A percentile compares a stretch with the other conserved stretches of the same genome.
These are phyloP conservation scores for Epiblema foenella DNA, from an alignment of 2,888 invertebrate genomes.

Conservation along the genomic window DNA sequence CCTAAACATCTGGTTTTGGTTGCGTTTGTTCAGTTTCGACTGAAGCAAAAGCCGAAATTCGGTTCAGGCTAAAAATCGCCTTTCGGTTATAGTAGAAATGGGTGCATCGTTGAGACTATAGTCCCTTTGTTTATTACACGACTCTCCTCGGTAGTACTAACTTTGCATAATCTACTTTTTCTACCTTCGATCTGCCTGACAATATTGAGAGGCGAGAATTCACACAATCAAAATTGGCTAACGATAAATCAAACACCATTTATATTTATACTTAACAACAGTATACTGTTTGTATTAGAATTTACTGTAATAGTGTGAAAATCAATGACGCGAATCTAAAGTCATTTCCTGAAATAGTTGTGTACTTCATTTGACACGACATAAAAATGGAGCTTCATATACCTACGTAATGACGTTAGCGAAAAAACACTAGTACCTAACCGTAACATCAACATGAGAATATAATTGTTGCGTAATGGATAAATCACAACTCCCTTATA, in stretches of 20 bases:
- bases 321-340: slow-evolving; percentile 16
- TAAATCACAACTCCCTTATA: slow-evolving; percentile 28
- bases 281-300: slow-evolving; percentile 3
- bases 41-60: too few relatives aligned
- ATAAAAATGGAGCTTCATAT: neutral
- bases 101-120: too few relatives aligned
- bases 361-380: neutral
- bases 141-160: too few relatives aligned
- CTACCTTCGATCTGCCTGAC: neutral
- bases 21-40: too few relatives aligned
- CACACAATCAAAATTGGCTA: neutral
- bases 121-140: too few relatives aligned
- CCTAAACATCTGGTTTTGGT: too few relatives aligned
- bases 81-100: too few relatives aligned
- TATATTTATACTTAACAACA: neutral
- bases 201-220: neutral
- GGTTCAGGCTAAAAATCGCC: too few relatives aligned
- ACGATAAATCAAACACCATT: slow-evolving; percentile 7
- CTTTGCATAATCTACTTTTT: too few relatives aligned
- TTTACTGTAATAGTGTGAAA: slow-evolving; percentile 15
- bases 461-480: neutral
- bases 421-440: neutral
- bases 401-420: neutral
- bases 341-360: slow-evolving; percentile 21
- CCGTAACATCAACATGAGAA: slow-evolving; percentile 21